Conservation (phyloP, 2,888 invertebrate genomes). For the Drosophila barbarae region DNA sequence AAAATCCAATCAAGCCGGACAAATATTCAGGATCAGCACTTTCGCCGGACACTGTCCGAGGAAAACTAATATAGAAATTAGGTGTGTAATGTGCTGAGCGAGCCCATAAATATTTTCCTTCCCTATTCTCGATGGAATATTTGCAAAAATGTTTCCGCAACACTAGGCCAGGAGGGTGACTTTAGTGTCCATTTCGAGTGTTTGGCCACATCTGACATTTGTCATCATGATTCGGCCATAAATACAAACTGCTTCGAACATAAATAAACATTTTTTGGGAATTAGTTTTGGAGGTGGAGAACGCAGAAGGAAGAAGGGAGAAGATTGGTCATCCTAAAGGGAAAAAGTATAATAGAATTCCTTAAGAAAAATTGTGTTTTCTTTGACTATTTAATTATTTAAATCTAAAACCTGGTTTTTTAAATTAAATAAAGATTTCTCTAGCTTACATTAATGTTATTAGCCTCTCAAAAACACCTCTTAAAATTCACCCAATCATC, state of each 20-base stretch:
- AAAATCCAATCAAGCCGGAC: slow-evolving; percentile 74
- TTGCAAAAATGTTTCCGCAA: slow-evolving; percentile 64
- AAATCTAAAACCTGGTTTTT: neutral
- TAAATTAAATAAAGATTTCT: neutral
- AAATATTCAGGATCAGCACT: slow-evolving; percentile 53
- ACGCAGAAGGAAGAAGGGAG: neutral
- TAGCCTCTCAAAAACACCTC: neutral
- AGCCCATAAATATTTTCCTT: slow-evolving; percentile 60
- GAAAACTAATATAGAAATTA: slow-evolving; percentile 73
- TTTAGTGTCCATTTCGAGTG: slow-evolving; percentile 66
- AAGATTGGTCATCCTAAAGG: neutral
- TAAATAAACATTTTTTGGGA: slow-evolving; percentile 63
- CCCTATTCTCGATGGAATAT: slow-evolving; percentile 47
- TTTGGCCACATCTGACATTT: slow-evolving; percentile 69
- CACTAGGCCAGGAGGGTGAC: slow-evolving; percentile 45
- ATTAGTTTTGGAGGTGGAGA: slow-evolving; percentile 12
- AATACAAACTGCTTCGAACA: slow-evolving; percentile 68
- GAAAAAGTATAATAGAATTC: neutral
- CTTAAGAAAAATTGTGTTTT: neutral
- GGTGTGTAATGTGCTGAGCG: slow-evolving; percentile 74
- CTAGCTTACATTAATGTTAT: no score
- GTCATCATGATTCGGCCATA: slow-evolving; percentile 74
- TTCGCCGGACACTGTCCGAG: slow-evolving; percentile 35
- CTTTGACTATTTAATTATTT: neutral
- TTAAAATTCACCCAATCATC: neutral